Conservation (phyloP, 2,113 vertebrate species). For the Naja naja region DNA sequence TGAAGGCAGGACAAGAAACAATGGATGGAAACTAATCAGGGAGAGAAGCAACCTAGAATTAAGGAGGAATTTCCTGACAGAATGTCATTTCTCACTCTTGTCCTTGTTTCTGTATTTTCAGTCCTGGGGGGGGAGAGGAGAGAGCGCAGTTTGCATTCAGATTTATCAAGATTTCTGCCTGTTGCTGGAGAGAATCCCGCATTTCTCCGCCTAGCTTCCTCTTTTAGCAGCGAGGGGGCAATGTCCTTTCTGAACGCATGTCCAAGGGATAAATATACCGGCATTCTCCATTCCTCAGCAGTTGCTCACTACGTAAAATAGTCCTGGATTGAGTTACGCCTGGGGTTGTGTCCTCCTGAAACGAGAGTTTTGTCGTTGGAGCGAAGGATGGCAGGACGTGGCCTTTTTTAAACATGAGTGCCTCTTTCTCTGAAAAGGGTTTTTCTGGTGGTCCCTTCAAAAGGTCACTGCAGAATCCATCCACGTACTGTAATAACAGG, state of each 20-base stretch:
- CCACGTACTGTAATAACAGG: too few species aligned
- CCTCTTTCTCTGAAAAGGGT: not conserved
- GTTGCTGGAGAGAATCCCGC: not conserved
- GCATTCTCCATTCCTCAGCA: slow-evolving; percentile 72
- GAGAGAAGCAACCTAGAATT: too few species aligned
- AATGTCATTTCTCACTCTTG: not conserved
- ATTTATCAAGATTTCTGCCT: not conserved
- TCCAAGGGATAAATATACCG: slow-evolving; percentile 73
- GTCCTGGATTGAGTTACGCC: slow-evolving; percentile 68
- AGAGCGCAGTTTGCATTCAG: not conserved
- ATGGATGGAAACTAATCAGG: too few species aligned
- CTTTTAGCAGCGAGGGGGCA: slow-evolving; percentile 27
- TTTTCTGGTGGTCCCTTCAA: not conserved
- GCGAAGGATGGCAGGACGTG: not conserved
- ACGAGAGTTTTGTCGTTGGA: slow-evolving; percentile 18
- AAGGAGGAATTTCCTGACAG: too few species aligned
- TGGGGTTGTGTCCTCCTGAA: slow-evolving; percentile 18
- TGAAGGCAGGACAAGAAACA: too few species aligned
- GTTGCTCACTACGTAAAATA: slow-evolving; percentile 71
- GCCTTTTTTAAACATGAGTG: not conserved
- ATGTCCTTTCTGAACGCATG: slow-evolving; percentile 44
- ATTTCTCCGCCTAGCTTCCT: slow-evolving; percentile 16
- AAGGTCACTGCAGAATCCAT: not conserved
- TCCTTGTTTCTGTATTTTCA: not conserved
- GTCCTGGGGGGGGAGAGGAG: not conserved